Evolutionary conservation across 2,797 vertebrate species (phyloP).

Genomic region (Otolemur crassicaudatus): DNA sequence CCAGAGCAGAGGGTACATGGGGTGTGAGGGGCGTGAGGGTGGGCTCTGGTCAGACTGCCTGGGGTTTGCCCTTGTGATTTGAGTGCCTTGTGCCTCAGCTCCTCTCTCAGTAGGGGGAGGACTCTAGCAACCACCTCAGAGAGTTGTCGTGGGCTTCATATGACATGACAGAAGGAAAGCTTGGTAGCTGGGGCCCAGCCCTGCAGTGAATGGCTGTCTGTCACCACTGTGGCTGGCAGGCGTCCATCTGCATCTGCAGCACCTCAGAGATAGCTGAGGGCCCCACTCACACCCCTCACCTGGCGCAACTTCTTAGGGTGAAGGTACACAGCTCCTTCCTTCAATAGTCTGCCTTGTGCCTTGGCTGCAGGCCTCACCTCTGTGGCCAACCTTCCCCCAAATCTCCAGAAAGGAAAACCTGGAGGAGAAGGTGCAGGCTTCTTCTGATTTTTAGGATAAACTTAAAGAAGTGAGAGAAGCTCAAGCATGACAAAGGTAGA

Average conservation of each 20-base stretch:
- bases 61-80: rapidly evolving
- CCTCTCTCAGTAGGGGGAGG: background rate
- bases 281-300: background rate
- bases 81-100: background rate
- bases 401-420: background rate
- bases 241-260: background rate
- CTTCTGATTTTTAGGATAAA: background rate
- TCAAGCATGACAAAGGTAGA: background rate
- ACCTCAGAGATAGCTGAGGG: background rate
- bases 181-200: background rate
- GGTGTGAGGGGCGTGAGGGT: rapidly evolving
- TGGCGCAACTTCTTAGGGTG: background rate
- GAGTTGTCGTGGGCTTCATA: background rate
- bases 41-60: rapidly evolving
- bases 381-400: background rate
- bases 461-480: background rate
- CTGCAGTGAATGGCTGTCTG: background rate
- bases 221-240: background rate
- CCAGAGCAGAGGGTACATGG: background rate
- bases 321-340: background rate
- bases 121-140: background rate
- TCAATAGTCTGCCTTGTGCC: too few species aligned
- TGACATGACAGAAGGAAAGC: background rate
- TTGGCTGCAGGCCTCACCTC: background rate
- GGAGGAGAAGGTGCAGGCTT: background rate